phyloP scores from a whole-genome alignment of 2,113 vertebrate species.

The Pitta sordida region DNA sequence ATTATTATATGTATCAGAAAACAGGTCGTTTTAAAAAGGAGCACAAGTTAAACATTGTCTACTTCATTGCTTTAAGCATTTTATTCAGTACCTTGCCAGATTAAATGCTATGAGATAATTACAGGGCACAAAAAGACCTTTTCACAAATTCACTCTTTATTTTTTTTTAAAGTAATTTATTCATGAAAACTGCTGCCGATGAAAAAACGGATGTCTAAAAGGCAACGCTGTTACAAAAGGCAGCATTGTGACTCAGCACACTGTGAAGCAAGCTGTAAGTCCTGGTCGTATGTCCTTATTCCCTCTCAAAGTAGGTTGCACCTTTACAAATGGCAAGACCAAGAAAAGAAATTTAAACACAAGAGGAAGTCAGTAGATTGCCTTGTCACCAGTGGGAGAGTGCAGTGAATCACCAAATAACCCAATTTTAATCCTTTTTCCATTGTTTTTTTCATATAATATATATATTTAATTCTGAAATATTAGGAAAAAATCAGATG shows the following conservation, averaged over 20 bases:
- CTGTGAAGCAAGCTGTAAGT: background rate
- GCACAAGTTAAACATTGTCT: conserved; percentile 25
- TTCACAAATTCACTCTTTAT: conserved; percentile 14
- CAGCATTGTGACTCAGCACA: conserved; percentile 36
- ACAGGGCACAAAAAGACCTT: conserved; percentile 43
- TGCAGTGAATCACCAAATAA: background rate
- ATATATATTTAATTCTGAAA: background rate
- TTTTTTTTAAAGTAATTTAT: conserved; percentile 16
- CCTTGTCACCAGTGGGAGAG: background rate
- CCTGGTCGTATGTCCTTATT: background rate
- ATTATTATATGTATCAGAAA: conserved; percentile 26
- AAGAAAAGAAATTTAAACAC: background rate
- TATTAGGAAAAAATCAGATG: background rate
- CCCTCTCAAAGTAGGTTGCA: background rate
- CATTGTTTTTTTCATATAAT: background rate
- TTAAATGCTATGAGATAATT: conserved; percentile 54
- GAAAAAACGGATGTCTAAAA: background rate
- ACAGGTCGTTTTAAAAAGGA: conserved; percentile 36
- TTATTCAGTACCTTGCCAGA: background rate
- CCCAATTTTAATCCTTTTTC: background rate
- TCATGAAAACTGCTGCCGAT: conserved; percentile 31
- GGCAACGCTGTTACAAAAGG: background rate
- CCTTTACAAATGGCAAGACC: background rate
- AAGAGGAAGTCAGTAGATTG: background rate
- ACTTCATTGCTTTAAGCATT: conserved; percentile 29